phyloP scores from a whole-genome alignment of 2,113 vertebrate species.

The Coracopsis vasa region DNA sequence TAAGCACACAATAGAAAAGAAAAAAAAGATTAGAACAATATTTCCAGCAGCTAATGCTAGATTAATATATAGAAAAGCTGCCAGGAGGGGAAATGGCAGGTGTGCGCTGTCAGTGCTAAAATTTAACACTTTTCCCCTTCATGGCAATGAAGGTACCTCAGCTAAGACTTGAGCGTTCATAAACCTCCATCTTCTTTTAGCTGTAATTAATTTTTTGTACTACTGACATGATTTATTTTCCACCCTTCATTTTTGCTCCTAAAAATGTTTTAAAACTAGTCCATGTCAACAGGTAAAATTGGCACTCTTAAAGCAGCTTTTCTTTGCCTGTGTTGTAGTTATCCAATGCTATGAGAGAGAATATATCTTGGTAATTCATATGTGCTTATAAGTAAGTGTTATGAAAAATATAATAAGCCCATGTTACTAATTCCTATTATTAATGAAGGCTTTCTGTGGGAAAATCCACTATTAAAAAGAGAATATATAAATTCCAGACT shows the following conservation, averaged over 20 bases:
- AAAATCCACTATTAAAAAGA: background rate
- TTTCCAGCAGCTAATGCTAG: background rate
- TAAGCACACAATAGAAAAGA: background rate
- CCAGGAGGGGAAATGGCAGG: background rate
- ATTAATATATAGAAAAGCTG: background rate
- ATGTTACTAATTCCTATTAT: background rate
- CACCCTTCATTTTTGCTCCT: background rate
- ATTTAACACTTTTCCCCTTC: background rate
- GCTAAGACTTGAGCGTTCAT: background rate
- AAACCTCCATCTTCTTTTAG: background rate
- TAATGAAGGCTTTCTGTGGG: fast-evolving
- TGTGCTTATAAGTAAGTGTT: background rate
- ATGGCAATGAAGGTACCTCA: background rate
- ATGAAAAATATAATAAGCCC: background rate
- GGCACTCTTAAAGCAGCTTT: background rate
- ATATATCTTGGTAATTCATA: background rate
- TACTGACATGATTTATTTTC: background rate
- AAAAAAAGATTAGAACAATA: background rate
- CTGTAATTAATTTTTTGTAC: background rate
- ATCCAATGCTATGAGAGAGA: background rate
- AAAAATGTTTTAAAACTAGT: background rate
- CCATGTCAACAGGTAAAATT: background rate
- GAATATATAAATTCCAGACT: background rate
- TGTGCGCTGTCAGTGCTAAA: background rate
- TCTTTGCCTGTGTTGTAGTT: background rate